Percentiles rank a stretch among this genome's conserved stretches.
Evolutionary conservation across 2,113 vertebrate species (phyloP).

Genomic region (Sapayoa aenigma): DNA sequence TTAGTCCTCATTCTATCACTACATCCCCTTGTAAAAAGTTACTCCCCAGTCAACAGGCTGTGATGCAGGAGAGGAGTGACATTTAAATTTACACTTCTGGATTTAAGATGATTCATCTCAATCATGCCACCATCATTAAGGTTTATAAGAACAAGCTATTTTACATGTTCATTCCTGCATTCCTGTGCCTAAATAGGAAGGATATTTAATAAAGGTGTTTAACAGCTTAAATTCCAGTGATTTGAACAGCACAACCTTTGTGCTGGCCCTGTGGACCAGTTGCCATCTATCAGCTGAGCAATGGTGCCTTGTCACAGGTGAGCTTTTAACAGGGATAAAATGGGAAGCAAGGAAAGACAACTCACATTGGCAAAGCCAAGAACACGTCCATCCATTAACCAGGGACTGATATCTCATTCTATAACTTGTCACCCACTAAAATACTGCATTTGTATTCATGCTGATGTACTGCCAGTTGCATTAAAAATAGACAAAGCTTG

Average conservation of each 20-base stretch:
- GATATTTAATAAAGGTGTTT: neutral
- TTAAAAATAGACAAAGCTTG: neutral
- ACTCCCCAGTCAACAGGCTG: neutral
- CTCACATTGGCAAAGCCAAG: neutral
- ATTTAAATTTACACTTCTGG: neutral
- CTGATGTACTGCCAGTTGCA: neutral
- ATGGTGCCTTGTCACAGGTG: neutral
- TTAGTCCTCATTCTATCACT: neutral
- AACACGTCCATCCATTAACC: neutral
- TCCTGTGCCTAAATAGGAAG: neutral
- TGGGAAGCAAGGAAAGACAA: neutral
- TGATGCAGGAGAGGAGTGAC: neutral
- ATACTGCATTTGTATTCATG: neutral
- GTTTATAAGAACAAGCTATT: neutral
- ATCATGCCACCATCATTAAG: neutral
- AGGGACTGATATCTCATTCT: neutral
- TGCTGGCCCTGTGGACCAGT: neutral
- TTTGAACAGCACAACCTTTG: neutral
- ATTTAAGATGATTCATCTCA: neutral
- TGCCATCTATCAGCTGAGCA: neutral
- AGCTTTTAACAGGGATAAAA: neutral
- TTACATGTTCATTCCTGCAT: neutral
- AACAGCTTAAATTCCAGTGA: neutral
- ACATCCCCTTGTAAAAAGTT: neutral
- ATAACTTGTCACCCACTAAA: neutral